Evolutionary conservation across 2,113 vertebrate species (phyloP).

Genomic region (Istiophorus platypterus): DNA sequence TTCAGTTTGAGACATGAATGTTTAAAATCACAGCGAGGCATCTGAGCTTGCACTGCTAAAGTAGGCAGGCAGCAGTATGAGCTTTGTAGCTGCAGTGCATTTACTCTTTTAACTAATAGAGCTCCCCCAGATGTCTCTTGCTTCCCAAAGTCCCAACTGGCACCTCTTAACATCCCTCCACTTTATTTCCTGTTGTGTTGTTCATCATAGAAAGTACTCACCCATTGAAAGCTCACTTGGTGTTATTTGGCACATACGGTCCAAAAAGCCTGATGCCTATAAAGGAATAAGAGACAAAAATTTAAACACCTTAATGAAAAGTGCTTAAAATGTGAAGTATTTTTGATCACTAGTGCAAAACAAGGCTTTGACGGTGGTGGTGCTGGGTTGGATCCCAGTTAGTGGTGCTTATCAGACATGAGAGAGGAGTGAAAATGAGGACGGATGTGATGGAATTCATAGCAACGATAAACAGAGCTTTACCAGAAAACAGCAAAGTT

Average conservation of each 20-base stretch:
- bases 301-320: neutral
- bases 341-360: neutral
- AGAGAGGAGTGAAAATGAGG: neutral
- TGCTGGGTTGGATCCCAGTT: neutral
- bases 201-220: neutral
- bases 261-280: neutral
- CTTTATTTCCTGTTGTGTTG: neutral
- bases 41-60: neutral
- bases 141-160: neutral
- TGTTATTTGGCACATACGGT: neutral
- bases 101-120: neutral
- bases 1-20: constrained; percentile 46
- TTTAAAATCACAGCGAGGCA: constrained; percentile 45
- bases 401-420: neutral
- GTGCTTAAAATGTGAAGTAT: neutral
- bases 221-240: neutral
- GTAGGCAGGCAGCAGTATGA: neutral
- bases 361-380: neutral
- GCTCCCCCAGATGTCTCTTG: neutral
- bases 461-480: neutral
- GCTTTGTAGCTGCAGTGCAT: constrained; percentile 8
- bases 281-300: neutral
- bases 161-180: neutral
- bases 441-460: neutral
- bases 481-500: neutral